Base-by-base conservation (phyloP, 2,113 vertebrate species). In the Microcebus lehilahytsara region DNA sequence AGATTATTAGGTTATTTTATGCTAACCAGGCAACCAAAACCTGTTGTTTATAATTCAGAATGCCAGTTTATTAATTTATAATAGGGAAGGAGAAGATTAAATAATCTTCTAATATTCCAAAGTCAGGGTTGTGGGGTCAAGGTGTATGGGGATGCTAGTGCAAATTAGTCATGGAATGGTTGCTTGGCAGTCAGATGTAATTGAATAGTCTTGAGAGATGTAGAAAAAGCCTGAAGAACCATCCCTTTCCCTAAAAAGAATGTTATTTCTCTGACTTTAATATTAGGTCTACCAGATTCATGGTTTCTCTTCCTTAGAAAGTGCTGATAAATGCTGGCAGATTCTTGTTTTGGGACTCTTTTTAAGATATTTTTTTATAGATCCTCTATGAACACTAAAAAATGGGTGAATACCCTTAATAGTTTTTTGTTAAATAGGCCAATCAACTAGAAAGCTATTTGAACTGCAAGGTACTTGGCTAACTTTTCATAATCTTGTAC, bases 61-160 rank as follows among this genome's bases (percentile, higher is more conserved):
- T 92, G 71, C 37, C 56, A 83, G 53, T 49, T 95, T 64, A 83
- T 49, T 83, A 34, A 83, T 85, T 96, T 92, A 49, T 95, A 74
- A 60, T n/a, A 51, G 62, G 6, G 11, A 27, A 74, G 10, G 53
- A 34, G 49, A 66, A 3, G 23, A 5, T 90, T 92, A 85, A 66
- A 71, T 86, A 75, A 69, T n/a, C n/a, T 27, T 69, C 34, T 66
- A 5, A 19, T 92, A 53, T 49, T 69, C 72, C 58, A 25, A 37
- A 90, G 74, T 95, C 53, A 60, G 40, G 23, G 25, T 40, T 66
- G 14, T 92, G 17, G 71, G 62, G 17, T 66, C 34, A 9, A 11
- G 37, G n/a, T 25, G 16, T 91, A 22, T 56, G 32, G 1, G 46
- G 20, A 14, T 40, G 34, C 6, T 27, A 20, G 14, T 80, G 30